Evolutionary conservation across 2,888 invertebrate species (phyloP).

Genomic region (Drosophila subsilvestris): DNA sequence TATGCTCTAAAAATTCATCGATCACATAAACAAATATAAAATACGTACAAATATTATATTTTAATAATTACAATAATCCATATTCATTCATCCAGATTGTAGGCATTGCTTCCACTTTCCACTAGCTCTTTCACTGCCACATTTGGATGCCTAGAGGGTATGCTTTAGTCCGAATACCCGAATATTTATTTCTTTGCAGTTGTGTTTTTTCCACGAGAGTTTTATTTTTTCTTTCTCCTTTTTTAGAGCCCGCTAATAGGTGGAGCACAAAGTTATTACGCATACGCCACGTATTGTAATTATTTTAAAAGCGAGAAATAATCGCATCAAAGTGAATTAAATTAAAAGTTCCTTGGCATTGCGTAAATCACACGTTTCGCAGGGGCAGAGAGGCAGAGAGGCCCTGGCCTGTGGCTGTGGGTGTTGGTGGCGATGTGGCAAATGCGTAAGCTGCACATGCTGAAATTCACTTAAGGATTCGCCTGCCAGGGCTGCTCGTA

Average conservation of each 20-base stretch:
- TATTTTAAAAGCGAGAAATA: conserved; percentile 54
- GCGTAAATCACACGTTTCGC: conserved; percentile 65
- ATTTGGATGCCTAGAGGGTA: not conserved
- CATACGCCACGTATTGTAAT: conserved; percentile 55
- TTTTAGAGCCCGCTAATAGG: conserved; percentile 1
- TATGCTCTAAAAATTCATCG: too few species aligned
- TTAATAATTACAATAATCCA: too few species aligned
- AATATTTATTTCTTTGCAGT: not conserved
- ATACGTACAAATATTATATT: too few species aligned
- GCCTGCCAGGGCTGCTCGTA: conserved; percentile 34
- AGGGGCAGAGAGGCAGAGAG: not conserved
- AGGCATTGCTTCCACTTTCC: too few species aligned
- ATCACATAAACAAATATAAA: too few species aligned
- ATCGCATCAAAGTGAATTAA: conserved; percentile 72
- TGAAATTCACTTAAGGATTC: conserved; percentile 73
- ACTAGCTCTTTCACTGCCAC: too few species aligned
- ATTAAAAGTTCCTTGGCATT: conserved; percentile 70
- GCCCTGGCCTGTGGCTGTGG: not conserved
- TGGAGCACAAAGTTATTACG: conserved; percentile 39
- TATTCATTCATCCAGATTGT: too few species aligned
- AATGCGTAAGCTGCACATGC: conserved; percentile 62
- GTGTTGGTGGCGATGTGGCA: not conserved
- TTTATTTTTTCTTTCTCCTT: not conserved
- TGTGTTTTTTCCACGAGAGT: too few species aligned
- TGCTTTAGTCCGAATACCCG: not conserved